Conservation (phyloP, 1,140 invertebrate genomes). For the Ceratosolen fusciceps region DNA sequence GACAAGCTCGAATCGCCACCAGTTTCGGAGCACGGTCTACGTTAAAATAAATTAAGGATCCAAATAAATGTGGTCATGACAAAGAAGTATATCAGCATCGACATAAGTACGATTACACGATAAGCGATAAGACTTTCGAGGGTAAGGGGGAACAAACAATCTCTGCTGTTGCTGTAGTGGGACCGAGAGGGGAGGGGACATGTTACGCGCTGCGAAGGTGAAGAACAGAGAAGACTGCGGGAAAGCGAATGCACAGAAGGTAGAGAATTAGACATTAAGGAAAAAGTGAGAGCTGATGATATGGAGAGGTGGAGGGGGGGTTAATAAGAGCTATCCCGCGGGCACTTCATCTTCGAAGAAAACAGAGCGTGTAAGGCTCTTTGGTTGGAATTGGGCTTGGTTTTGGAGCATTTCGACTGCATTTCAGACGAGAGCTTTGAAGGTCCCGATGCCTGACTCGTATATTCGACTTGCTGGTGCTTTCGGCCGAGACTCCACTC, state of each 20-base stretch:
- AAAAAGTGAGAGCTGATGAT: no score
- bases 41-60: slow-evolving; percentile 5
- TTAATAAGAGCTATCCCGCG: neutral
- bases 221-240: neutral
- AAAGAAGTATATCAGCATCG: neutral
- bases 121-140: no score
- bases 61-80: neutral
- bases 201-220: neutral
- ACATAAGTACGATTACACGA: no score
- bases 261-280: neutral
- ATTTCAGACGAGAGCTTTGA: neutral
- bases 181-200: slow-evolving; percentile 25
- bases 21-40: neutral
- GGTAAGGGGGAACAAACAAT: neutral
- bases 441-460: neutral
- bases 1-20: neutral
- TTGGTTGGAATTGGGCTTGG: neutral
- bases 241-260: no score
- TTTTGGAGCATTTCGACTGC: neutral
- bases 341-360: slow-evolving; percentile 27
- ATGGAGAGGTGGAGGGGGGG: neutral
- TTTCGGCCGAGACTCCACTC: neutral
- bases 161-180: neutral
- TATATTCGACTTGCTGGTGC: neutral
- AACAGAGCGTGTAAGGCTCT: slow-evolving; percentile 23